Percentiles rank a stretch among this genome's conserved stretches.
These are phyloP conservation scores for Exaiptasia diaphana DNA, from an alignment of 64 coral and sea anemone species.

Conservation along the genomic window DNA sequence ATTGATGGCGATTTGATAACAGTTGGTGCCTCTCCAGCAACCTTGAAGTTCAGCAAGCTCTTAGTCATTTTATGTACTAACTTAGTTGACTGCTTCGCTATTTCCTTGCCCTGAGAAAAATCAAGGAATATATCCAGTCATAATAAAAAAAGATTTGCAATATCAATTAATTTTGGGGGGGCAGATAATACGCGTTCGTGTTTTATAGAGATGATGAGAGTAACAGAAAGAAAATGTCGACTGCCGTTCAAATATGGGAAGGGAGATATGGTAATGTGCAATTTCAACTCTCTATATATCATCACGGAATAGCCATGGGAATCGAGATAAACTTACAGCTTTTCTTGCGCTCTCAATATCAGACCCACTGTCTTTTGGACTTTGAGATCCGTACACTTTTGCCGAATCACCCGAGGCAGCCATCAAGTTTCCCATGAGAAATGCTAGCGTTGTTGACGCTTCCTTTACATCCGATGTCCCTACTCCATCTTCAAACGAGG, in stretches of 20 bases:
- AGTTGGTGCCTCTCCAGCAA: conserved; percentile 15
- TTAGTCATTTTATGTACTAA: conserved; percentile 6
- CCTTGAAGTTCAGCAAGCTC: neutral
- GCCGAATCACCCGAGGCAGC: conserved; percentile 25
- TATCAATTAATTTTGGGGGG: too few species aligned
- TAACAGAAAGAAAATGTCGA: too few species aligned
- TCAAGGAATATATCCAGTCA: neutral
- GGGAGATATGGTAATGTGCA: too few species aligned
- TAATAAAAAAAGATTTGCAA: too few species aligned
- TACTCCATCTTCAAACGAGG: neutral
- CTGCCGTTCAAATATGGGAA: too few species aligned
- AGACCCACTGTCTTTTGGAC: neutral
- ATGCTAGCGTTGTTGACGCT: neutral
- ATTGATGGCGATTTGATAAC: conserved; percentile 18
- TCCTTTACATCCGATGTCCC: neutral
- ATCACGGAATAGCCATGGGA: too few species aligned
- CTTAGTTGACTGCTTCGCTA: neutral
- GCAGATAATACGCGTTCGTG: too few species aligned
- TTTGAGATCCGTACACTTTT: neutral
- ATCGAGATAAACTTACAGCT: neutral
- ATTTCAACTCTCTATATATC: too few species aligned
- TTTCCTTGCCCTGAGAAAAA: conserved; percentile 1
- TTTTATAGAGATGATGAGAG: too few species aligned
- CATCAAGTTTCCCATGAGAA: conserved; percentile 16
- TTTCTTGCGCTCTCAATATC: neutral